Evolutionary conservation across 1,140 invertebrate genomes (phyloP), one percentile per base, ranked within the genome.

Genomic region (Lutraria rhynchaena): DNA sequence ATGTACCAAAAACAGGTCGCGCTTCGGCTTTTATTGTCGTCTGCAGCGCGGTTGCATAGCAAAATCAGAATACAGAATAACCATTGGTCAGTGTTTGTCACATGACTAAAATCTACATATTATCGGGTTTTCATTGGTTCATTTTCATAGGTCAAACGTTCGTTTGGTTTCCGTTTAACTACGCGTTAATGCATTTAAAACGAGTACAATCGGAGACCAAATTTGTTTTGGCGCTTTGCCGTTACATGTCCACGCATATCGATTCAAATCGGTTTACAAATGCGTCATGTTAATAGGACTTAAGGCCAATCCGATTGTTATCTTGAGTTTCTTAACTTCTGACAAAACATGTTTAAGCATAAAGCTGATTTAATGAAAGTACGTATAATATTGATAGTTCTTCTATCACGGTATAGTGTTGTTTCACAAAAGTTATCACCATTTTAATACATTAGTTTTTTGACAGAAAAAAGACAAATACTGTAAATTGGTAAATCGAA

Each of bases 41-140:
- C 41, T 51, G 27, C n/a, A 17, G 0, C 24, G 15, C 65, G 41
- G 65, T 69, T 51, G 65, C 65, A 24, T 69, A 69, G 65, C 65
- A 69, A 46, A 31, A 24, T 17, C 17, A 51, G 51, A 69, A 49
- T 51, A 27, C 41, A 19, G 22, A 49, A 49, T 27, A 27, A 13
- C 31, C 5, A 69, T 69, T 69, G 65, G 65, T 19, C n/a, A 27
- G 13, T 7, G 17, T 33, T 29, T 33, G 29, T 31, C 33, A 69
- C 22, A 27, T 69, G 41, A 19, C 3, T 3, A 22, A 51, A 29
- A 49, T 41, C 19, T n/a, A 24, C 0, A 15, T 19, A 24, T 22
- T 41, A 22, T n/a, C 35, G 9, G 15, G 7, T 37, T 13, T 11
- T 33, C n/a, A 53, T 53, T 53, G 17, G 51, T 53, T 33, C 22